These are phyloP conservation scores for Gila robusta DNA, from an alignment of 2,797 vertebrate genomes.

Conservation along the genomic window DNA sequence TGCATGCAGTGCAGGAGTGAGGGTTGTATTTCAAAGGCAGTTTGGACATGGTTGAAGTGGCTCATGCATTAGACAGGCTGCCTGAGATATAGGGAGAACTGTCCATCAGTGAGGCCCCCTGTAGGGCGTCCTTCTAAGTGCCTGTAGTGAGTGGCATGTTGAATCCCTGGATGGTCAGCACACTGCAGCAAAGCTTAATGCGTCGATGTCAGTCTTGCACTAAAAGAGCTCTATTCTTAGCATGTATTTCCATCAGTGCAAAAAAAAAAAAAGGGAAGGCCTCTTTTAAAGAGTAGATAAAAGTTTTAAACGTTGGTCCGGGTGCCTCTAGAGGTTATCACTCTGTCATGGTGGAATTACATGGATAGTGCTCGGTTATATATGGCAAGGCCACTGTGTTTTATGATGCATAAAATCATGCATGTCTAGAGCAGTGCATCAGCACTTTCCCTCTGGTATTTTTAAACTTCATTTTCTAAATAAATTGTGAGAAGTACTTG, in stretches of 20 bases:
- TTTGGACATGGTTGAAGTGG: not conserved
- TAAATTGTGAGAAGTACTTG: not conserved
- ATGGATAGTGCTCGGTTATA: not conserved
- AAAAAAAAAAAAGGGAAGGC: constrained; percentile 12
- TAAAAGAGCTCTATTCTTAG: constrained; percentile 38
- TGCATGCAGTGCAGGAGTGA: not conserved
- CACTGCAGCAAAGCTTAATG: constrained; percentile 13
- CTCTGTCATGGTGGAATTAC: not conserved
- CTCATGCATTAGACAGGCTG: constrained; percentile 22
- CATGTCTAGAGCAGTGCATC: not conserved
- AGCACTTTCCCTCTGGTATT: not conserved
- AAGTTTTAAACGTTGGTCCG: constrained; percentile 4
- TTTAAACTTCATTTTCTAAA: not conserved
- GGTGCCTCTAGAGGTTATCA: constrained; percentile 18
- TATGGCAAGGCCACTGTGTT: not conserved
- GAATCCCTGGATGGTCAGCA: constrained; percentile 25
- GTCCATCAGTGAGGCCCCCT: constrained; percentile 38
- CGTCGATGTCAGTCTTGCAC: constrained; percentile 27
- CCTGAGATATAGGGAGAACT: constrained; percentile 10
- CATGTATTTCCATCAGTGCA: constrained; percentile 24
- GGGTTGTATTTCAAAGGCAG: not conserved
- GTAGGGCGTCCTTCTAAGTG: constrained; percentile 40
- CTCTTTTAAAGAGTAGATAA: constrained; percentile 32
- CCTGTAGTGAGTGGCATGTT: constrained; percentile 29
- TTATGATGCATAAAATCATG: not conserved